A percentile compares a stretch with the other conserved stretches of the same genome.
These are phyloP conservation scores for Doryteuthis pealeii DNA, from an alignment of 1,140 invertebrate species.

Conservation along the genomic window DNA sequence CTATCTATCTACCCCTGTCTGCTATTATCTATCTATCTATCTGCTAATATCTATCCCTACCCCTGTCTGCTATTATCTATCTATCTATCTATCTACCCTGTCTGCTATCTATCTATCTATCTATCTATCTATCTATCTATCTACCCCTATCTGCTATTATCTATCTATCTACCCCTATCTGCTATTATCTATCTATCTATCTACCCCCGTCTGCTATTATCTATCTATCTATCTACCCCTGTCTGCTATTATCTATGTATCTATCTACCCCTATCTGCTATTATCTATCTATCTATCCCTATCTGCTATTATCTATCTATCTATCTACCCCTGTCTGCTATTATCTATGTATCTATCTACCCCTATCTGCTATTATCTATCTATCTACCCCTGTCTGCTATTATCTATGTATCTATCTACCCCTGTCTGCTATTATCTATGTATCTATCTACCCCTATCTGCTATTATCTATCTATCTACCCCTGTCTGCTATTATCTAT, in stretches of 20 bases:
- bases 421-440: not conserved
- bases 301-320: too few relatives aligned
- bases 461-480: not conserved
- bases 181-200: not conserved
- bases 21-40: too few relatives aligned
- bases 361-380: too few relatives aligned
- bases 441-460: not conserved
- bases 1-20: too few relatives aligned
- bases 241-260: too few relatives aligned
- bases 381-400: too few relatives aligned
- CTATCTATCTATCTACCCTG: not conserved
- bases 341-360: too few relatives aligned
- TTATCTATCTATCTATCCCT: too few relatives aligned
- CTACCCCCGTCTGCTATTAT: too few relatives aligned
- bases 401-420: not conserved
- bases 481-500: not conserved
- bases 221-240: too few relatives aligned
- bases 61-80: not conserved
- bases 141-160: not conserved
- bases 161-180: not conserved
- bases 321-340: too few relatives aligned
- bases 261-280: too few relatives aligned
- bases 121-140: not conserved
- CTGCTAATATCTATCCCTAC: not conserved
- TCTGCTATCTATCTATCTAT: not conserved